A percentile compares a stretch with the other conserved stretches of the same genome.
Evolutionary conservation across 2,888 invertebrate genomes (phyloP).

Genomic region (Peribatodes rhomboidaria): DNA sequence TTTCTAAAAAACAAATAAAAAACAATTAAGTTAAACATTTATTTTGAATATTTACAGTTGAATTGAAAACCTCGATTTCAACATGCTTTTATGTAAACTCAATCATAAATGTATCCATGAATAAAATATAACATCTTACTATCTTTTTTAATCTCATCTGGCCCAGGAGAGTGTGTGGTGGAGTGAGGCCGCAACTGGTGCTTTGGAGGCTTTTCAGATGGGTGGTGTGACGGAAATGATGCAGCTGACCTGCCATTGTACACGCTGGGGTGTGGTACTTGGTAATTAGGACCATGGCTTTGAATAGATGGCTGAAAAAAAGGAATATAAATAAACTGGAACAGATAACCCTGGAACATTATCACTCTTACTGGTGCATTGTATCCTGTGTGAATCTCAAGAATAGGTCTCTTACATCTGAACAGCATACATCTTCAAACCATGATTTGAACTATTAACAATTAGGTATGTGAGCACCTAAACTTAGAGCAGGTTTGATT

Average conservation of each 20-base stretch:
- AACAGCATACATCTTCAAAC: too few relatives aligned
- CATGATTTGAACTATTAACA: too few relatives aligned
- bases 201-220: not conserved
- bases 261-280: not conserved
- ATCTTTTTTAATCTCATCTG: not conserved
- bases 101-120: too few relatives aligned
- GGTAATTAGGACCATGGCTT: not conserved
- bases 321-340: not conserved
- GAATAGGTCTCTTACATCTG: not conserved
- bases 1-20: too few relatives aligned
- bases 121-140: not conserved
- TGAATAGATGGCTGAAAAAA: not conserved
- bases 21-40: too few relatives aligned
- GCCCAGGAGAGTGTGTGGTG: not conserved
- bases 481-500: too few relatives aligned
- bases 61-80: too few relatives aligned
- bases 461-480: not conserved
- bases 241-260: not conserved
- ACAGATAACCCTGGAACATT: too few relatives aligned
- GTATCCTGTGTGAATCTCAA: not conserved
- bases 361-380: too few relatives aligned
- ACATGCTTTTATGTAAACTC: too few relatives aligned
- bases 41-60: too few relatives aligned
- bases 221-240: not conserved
- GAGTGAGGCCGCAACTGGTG: not conserved